Percentiles rank a stretch among this genome's conserved stretches.
These are phyloP conservation scores for Synergus laeviventris DNA, from an alignment of 2,888 invertebrate genomes.

Conservation along the genomic window DNA sequence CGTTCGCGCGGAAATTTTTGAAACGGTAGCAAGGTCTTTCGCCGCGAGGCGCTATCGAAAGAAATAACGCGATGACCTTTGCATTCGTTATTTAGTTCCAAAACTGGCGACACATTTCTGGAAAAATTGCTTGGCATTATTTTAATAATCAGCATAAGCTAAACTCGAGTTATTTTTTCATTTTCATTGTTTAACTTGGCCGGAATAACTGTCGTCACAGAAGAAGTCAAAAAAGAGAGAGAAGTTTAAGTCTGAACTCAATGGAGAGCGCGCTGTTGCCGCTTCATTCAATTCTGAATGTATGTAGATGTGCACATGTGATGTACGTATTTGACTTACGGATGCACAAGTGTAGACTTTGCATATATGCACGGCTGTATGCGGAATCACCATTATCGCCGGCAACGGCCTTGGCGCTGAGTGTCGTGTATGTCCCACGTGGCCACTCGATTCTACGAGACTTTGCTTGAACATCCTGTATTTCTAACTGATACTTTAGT, in stretches of 20 bases:
- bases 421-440: constrained; percentile 35
- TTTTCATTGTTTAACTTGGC: constrained; percentile 18
- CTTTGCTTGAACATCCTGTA: constrained; percentile 29
- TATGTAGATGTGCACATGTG: constrained; percentile 31
- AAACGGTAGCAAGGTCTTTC: constrained; percentile 21
- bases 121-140: constrained; percentile 1
- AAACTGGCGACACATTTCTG: constrained; percentile 42
- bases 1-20: constrained; percentile 42
- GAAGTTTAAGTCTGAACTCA: constrained; percentile 46
- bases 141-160: not conserved
- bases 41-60: constrained; percentile 11
- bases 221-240: constrained; percentile 19
- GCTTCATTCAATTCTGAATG: constrained; percentile 60
- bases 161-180: constrained; percentile 16
- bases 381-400: constrained; percentile 37
- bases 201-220: not conserved
- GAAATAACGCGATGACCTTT: constrained; percentile 48
- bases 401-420: constrained; percentile 32
- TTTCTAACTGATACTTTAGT: constrained; percentile 27
- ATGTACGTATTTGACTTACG: constrained; percentile 45
- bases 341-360: not conserved
- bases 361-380: constrained; percentile 28
- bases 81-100: constrained; percentile 46
- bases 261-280: constrained; percentile 55
- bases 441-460: constrained; percentile 27